Evolutionary conservation across 1,140 invertebrate species (phyloP).

Genomic region (Drosophila parabipectinata): DNA sequence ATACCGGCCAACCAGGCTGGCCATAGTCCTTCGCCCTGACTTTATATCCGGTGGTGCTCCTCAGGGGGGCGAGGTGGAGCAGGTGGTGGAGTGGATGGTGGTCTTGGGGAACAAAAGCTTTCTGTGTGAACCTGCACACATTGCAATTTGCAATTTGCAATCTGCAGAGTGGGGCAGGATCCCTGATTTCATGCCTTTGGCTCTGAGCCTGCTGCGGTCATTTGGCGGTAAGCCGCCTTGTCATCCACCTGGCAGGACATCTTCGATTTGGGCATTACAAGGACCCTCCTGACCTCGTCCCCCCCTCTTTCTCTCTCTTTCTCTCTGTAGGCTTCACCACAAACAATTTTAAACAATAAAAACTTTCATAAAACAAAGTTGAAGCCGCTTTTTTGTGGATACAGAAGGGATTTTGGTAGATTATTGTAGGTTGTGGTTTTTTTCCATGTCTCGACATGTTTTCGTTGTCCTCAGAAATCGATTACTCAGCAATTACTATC

Average conservation of each 20-base stretch:
- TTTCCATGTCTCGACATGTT: background rate
- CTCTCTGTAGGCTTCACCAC: background rate
- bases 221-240: slow-evolving; percentile 78
- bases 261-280: slow-evolving; percentile 66
- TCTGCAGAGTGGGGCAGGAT: slow-evolving; percentile 8
- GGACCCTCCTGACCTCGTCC: slow-evolving; percentile 1
- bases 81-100: slow-evolving; percentile 11
- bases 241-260: slow-evolving; percentile 61
- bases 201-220: slow-evolving; percentile 54
- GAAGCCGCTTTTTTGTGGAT: slow-evolving; percentile 25
- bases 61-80: slow-evolving; percentile 1
- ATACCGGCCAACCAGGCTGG: slow-evolving; percentile 64
- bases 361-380: slow-evolving; percentile 73
- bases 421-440: slow-evolving; percentile 15
- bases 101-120: slow-evolving; percentile 33
- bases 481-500: background rate
- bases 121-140: slow-evolving; percentile 72
- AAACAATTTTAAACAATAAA: slow-evolving; percentile 50
- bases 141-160: slow-evolving; percentile 69
- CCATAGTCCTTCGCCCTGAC: slow-evolving; percentile 60
- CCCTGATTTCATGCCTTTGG: background rate
- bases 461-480: background rate
- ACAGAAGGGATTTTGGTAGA: slow-evolving; percentile 48
- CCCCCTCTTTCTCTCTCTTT: slow-evolving; percentile 2
- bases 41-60: slow-evolving; percentile 66